Percentiles rank a stretch among this genome's conserved stretches.
Evolutionary conservation across 2,888 invertebrate genomes (phyloP).

Genomic region (Chamaedrilus cognettii): DNA sequence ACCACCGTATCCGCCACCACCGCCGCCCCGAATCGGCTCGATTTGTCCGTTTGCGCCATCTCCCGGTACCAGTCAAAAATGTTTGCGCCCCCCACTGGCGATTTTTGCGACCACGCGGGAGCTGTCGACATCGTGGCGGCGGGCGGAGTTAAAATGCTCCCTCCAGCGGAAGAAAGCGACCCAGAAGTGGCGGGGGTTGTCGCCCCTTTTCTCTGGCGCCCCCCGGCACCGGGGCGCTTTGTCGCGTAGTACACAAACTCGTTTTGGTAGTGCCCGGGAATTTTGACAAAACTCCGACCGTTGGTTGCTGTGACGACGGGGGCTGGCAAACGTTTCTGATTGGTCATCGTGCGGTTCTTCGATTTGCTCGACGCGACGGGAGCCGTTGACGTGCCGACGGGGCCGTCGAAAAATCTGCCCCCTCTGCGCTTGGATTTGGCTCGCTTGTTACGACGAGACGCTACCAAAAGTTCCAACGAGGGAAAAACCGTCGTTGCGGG

Average conservation of each 20-base stretch:
- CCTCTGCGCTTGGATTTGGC: no score
- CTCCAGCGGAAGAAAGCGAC: not conserved
- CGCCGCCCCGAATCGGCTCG: conserved; percentile 15
- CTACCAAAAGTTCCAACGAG: no score
- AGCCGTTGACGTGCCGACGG: not conserved
- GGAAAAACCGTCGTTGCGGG: no score
- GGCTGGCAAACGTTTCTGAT: no score
- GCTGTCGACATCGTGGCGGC: no score
- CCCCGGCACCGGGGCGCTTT: conserved; percentile 31
- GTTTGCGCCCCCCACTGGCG: conserved; percentile 26
- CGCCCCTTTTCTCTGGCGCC: not conserved
- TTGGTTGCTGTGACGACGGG: no score
- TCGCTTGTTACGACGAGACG: no score
- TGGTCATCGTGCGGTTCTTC: not conserved
- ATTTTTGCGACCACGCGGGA: not conserved
- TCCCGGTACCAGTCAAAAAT: conserved; percentile 41
- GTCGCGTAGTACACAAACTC: conserved; percentile 59
- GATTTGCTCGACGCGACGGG: not conserved
- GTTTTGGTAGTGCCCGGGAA: conserved; percentile 57
- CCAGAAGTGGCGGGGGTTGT: not conserved
- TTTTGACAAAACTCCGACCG: conserved; percentile 49
- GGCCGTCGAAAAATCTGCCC: no score
- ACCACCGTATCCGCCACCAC: not conserved
- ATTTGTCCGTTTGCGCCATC: conserved; percentile 39
- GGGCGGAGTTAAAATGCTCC: not conserved